Evolutionary conservation across 1,140 invertebrate genomes (phyloP), one percentile per base, ranked within the genome.

Genomic region (Drosophila mojavensis): DNA sequence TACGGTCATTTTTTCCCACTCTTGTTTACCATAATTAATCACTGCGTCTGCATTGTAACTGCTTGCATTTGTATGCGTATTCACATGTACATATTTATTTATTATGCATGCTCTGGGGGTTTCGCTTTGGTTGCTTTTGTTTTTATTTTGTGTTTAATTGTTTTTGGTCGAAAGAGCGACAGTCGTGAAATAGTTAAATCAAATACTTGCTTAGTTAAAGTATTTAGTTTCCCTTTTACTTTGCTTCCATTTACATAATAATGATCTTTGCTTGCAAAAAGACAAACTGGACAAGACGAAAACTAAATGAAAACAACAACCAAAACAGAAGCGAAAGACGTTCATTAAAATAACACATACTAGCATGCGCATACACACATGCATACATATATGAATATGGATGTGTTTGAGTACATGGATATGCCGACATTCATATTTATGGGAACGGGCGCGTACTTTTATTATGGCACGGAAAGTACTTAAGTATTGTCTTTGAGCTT

Each of bases 201-300:
- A 53, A 30, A 15, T 11, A 55, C 51, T 33, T 20, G 58, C 45
- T 48, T 74, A 72, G 72, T 67, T 81, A 61, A 48, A 59, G 83
- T 83, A 79, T 86, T 86, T 88, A 83, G 82, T 86, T 86, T 86
- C 83, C 82, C 82, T 86, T 86, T 86, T 86, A 86, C 82, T 86
- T 88, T 76, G 80, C 79, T 68, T 77, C 79, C 79, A 83, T 86
- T 86, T 86, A 88, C 83, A 86, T 86, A 86, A 86, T 86, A 83
- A 83, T 82, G 54, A 81, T 81, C 67, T 53, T 75, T 71, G 36
- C 36, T 61, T 71, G 67, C 64, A 60, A 76, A 75, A 63, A 75
- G 54, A 55, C 59, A 63, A 59, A 60, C 55, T 75, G 67, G 66
- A 75, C 66, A 75, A 20, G 51, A 43, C 5, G 39, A 55, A 62